Evolutionary conservation across 2,113 vertebrate genomes (phyloP).

Genomic region (Euleptes europaea): DNA sequence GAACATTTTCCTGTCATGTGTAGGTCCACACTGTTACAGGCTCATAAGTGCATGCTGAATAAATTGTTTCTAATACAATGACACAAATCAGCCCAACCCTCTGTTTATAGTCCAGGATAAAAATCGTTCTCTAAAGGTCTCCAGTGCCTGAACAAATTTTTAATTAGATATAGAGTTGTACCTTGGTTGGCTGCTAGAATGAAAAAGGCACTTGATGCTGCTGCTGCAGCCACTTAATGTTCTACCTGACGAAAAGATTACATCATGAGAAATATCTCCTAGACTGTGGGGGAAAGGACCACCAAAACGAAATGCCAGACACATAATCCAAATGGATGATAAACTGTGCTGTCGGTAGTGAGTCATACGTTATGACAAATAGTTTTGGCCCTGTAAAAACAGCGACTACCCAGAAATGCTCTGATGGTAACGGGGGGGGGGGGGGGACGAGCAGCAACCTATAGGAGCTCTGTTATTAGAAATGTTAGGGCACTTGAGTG

Average conservation of each 20-base stretch:
- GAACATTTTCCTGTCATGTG: not conserved
- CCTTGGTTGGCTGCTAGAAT: not conserved
- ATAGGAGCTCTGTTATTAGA: fast-evolving
- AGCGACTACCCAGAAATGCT: not conserved
- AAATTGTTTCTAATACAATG: constrained; percentile 8
- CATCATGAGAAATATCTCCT: not conserved
- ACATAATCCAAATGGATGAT: not conserved
- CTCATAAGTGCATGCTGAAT: not conserved
- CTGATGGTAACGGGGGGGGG: not conserved
- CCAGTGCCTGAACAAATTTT: not conserved
- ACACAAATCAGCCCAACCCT: not conserved
- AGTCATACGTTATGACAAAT: not conserved
- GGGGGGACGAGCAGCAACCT: not conserved
- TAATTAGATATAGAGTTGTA: not conserved
- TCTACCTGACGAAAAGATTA: not conserved
- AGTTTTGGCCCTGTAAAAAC: not conserved
- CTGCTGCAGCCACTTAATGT: not conserved
- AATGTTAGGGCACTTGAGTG: not conserved
- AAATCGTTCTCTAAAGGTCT: not conserved
- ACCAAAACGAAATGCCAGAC: not conserved
- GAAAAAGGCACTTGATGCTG: not conserved
- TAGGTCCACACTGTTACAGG: not conserved
- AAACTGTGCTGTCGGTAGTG: not conserved
- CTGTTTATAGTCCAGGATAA: not conserved
- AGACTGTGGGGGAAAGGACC: not conserved